phyloP scores from a whole-genome alignment of 2,113 vertebrate genomes.

The Campylomormyrus tamandua region DNA sequence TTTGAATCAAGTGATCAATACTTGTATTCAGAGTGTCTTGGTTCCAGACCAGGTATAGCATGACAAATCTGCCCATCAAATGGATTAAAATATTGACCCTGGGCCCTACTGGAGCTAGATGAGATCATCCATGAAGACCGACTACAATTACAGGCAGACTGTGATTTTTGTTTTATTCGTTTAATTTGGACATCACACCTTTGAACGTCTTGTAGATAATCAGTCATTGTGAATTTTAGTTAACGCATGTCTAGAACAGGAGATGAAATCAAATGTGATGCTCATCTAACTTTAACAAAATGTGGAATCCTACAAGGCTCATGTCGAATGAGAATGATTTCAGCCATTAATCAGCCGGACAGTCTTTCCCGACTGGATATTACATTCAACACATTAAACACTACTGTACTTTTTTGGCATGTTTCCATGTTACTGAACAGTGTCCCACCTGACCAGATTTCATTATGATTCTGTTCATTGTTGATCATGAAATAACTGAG shows the following conservation, averaged over 20 bases:
- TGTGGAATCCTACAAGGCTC: not conserved
- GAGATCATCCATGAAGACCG: not conserved
- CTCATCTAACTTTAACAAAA: constrained; percentile 11
- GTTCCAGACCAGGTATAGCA: constrained; percentile 2
- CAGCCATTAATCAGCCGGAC: constrained; percentile 29
- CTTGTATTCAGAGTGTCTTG: not conserved
- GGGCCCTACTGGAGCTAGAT: not conserved
- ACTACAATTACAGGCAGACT: not conserved
- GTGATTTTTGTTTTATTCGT: not conserved
- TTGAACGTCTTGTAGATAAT: not conserved
- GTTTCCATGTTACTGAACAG: constrained; percentile 49
- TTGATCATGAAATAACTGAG: constrained; percentile 50
- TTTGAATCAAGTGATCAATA: constrained; percentile 15
- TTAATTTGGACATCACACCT: not conserved
- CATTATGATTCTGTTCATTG: constrained; percentile 36
- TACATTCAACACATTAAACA: constrained; percentile 23
- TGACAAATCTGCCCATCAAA: constrained; percentile 2
- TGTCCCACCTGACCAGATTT: constrained; percentile 49
- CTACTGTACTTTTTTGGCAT: constrained; percentile 33
- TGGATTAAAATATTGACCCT: constrained; percentile 18
- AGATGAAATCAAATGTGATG: constrained; percentile 19
- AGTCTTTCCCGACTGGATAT: constrained; percentile 17
- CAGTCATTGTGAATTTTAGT: constrained; percentile 6
- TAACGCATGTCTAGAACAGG: not conserved
- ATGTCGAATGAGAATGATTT: constrained; percentile 26